Evolutionary conservation across 2,113 vertebrate genomes (phyloP).

Genomic region (Poicephalus meyeri): DNA sequence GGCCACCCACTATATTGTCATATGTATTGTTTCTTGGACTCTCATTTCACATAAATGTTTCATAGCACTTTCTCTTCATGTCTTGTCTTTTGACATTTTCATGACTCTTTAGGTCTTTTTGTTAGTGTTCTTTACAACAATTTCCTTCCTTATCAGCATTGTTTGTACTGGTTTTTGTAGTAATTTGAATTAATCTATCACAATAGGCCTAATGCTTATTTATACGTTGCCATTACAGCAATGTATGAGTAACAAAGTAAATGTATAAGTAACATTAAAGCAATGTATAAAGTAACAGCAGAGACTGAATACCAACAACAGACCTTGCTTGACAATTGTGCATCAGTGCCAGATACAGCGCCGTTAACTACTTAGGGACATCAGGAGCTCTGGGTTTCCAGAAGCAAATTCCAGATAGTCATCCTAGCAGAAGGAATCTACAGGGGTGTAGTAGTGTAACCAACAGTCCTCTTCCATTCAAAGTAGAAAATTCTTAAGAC

Average conservation of each 20-base stretch:
- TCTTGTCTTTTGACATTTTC: background rate
- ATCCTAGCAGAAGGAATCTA: background rate
- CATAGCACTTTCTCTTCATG: background rate
- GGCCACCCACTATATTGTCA: background rate
- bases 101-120: background rate
- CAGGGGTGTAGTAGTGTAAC: background rate
- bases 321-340: background rate
- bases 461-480: background rate
- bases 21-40: background rate
- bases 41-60: background rate
- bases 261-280: no score
- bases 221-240: fast-evolving
- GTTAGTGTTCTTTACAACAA: background rate
- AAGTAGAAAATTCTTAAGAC: background rate
- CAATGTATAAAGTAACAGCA: background rate
- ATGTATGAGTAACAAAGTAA: no score
- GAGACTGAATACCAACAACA: background rate
- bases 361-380: background rate
- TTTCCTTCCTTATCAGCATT: background rate
- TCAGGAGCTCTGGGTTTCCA: background rate
- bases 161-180: background rate
- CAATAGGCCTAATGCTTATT: background rate
- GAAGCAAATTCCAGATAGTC: background rate
- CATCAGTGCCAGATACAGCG: fast-evolving
- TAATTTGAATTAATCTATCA: background rate